Base-by-base conservation (phyloP, 2,113 vertebrate species). In the Leuciscus idus region DNA sequence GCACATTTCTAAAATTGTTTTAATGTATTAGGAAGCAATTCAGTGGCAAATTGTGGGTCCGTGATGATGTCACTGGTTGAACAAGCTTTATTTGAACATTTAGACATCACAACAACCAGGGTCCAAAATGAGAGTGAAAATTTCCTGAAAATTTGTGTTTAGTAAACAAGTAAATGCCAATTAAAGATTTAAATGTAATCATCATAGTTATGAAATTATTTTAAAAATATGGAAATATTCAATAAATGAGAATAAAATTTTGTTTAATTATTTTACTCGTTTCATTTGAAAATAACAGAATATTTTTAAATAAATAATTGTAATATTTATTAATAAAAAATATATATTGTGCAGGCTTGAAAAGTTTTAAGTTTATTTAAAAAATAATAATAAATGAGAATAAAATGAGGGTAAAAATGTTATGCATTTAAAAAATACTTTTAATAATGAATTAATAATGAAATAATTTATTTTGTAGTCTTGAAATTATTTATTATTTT, bases 21-120 rank as follows among this genome's bases (percentile, higher is more conserved):
- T 6, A 43, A 39, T 72, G 0, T 13, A 36, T 26, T 2, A 43
- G 21, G 21, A 46, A 26, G 23, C 17, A 70, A 23, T 72, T 72
- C 19, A 11, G 19, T 21, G 7, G 68, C 2, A 39, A 12, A 43
- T 72, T 11, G 2, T 43, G 68, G 4, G 2, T 12, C 4, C 1
- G 68, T 72, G 68, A 72, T 43, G 68, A 21, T 23, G 30, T 72
- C 33, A 72, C 68, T 72, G 33, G 33, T 70, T 70, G 19, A 72
- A 36, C 1, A 11, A 70, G 55, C 17, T 57, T 57, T 21, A 8
- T 7, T 57, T 57, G 21, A 57, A 70, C 66, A 36, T 21, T 21
- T 36, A 70, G 17, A 68, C 6, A 7, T 57, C 55, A 17, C 62
- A 17, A 30, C 62, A 55, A 2, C 52, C 52, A 57, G 52, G 52